A percentile compares a stretch with the other conserved stretches of the same genome.
phyloP scores from a whole-genome alignment of 2,888 invertebrate species.

The Trissonchulus latispiculum region DNA sequence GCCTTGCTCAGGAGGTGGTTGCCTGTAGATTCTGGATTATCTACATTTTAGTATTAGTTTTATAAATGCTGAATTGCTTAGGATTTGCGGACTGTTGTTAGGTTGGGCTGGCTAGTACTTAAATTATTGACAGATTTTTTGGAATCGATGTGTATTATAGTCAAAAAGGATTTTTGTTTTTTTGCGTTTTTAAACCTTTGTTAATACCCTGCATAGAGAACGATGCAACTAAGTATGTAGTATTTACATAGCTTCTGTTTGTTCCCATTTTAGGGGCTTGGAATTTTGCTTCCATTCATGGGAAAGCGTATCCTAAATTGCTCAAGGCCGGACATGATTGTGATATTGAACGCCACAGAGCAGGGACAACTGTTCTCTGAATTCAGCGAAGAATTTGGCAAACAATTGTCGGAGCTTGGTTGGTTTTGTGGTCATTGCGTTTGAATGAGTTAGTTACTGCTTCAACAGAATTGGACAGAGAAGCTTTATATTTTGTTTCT shows the following conservation, averaged over 20 bases:
- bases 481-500: background rate
- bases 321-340: background rate
- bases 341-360: background rate
- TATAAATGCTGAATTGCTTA: no score
- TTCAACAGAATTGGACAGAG: background rate
- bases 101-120: no score
- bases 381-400: background rate
- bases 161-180: no score
- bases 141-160: no score
- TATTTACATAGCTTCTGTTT: background rate
- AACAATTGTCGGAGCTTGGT: background rate
- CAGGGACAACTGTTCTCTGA: background rate
- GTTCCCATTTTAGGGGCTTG: slow-evolving; percentile 54
- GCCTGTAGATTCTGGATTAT: no score
- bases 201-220: no score
- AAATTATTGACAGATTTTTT: no score
- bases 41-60: no score
- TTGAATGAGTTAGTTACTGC: background rate
- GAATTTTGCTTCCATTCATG: slow-evolving; percentile 62
- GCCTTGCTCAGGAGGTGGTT: slow-evolving; percentile 71
- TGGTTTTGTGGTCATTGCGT: background rate
- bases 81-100: no score
- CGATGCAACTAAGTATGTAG: no score
- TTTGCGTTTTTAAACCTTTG: no score
- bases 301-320: slow-evolving; percentile 51